Percentiles rank a stretch among this genome's conserved stretches.
Evolutionary conservation across 2,888 invertebrate genomes (phyloP).

Genomic region (Glaucopsyche alexis): DNA sequence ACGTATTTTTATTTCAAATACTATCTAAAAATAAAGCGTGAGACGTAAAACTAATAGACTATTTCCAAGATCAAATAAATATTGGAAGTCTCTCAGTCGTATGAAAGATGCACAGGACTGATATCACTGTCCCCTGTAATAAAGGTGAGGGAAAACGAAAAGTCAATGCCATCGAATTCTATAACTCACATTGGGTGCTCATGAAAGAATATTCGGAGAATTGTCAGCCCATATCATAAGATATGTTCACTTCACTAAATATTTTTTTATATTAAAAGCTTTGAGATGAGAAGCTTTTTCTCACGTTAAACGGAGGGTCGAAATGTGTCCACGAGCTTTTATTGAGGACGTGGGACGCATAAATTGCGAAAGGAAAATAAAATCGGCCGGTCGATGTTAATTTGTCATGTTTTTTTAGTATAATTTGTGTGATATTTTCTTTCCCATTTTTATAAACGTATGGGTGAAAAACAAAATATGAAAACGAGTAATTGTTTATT

Average conservation of each 20-base stretch:
- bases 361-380: constrained; percentile 41
- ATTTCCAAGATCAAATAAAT: constrained; percentile 7
- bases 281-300: constrained; percentile 29
- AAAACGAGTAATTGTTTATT: not conserved
- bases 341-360: constrained; percentile 40
- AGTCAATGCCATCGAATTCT: constrained; percentile 14
- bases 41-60: not conserved
- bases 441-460: not conserved
- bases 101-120: constrained; percentile 21
- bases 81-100: not conserved
- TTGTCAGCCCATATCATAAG: constrained; percentile 29
- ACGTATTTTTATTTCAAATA: not conserved
- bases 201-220: constrained; percentile 25
- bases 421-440: constrained; percentile 6
- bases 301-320: constrained; percentile 33
- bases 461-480: not conserved
- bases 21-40: not conserved
- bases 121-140: constrained; percentile 10
- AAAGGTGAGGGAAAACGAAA: constrained; percentile 26
- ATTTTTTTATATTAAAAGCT: constrained; percentile 30
- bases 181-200: constrained; percentile 23
- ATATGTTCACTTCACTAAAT: constrained; percentile 29
- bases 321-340: constrained; percentile 38
- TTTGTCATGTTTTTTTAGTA: constrained; percentile 28
- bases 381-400: constrained; percentile 29